These are phyloP conservation scores for Aplidium turbinatum DNA, from an alignment of 23 tunicate species.

Conservation along the genomic window DNA sequence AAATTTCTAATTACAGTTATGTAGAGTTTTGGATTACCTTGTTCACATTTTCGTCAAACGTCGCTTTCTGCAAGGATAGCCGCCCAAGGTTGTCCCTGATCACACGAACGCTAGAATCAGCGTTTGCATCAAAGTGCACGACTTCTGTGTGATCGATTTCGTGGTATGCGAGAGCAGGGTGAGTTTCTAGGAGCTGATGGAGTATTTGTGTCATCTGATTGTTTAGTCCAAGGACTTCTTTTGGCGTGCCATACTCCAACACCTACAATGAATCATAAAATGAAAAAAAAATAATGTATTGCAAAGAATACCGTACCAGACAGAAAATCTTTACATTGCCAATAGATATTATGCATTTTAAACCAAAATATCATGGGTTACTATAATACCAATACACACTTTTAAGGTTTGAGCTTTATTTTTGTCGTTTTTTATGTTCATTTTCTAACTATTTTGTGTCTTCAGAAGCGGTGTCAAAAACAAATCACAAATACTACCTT, in stretches of 20 bases:
- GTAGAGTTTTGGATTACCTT: slow-evolving; percentile 39
- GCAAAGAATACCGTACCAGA: no score
- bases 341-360: no score
- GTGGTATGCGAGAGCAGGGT: slow-evolving; percentile 78
- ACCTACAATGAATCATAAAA: slow-evolving; percentile 45
- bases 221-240: slow-evolving; percentile 90
- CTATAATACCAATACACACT: no score
- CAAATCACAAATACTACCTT: no score
- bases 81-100: slow-evolving; percentile 67
- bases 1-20: no score
- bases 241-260: slow-evolving; percentile 91
- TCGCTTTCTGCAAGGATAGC: slow-evolving; percentile 33
- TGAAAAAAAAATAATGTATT: no score
- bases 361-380: no score
- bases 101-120: slow-evolving; percentile 63
- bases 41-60: slow-evolving; percentile 52
- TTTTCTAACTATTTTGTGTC: no score
- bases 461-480: no score
- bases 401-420: no score
- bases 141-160: slow-evolving; percentile 63
- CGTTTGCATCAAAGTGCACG: slow-evolving; percentile 55
- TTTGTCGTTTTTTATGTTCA: no score
- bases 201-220: slow-evolving; percentile 92
- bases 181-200: slow-evolving; percentile 88
- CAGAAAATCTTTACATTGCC: no score